Conservation (phyloP, 64 coral and sea anemone genomes). For the Stichodactyla helianthus region DNA sequence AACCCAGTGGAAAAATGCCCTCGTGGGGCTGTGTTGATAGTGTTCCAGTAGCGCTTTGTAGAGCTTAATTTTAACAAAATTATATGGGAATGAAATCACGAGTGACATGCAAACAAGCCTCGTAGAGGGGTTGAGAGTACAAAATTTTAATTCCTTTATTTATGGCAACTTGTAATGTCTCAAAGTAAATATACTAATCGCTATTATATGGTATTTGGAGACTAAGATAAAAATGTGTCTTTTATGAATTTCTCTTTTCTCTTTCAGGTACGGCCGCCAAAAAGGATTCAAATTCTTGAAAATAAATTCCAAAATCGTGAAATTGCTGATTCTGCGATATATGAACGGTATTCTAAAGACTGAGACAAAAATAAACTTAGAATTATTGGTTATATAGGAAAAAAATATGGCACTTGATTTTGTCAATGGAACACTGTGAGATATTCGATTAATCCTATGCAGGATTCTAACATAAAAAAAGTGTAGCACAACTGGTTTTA, state of each 20-base stretch:
- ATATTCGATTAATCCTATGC: neutral
- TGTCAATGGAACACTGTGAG: neutral
- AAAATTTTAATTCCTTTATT: constrained; percentile 59
- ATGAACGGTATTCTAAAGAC: neutral
- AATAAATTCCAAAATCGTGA: neutral
- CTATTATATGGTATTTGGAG: constrained; percentile 8
- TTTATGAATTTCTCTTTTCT: constrained; percentile 1
- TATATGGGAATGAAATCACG: neutral
- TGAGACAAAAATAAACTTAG: neutral
- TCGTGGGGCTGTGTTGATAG: neutral
- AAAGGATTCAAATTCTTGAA: neutral
- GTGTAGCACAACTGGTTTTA: neutral
- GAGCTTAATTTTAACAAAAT: constrained; percentile 9
- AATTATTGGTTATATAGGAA: neutral
- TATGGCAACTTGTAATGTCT: constrained; percentile 39
- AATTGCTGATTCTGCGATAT: neutral
- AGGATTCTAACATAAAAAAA: neutral
- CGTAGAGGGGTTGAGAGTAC: constrained; percentile 17
- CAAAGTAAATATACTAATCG: constrained; percentile 36
- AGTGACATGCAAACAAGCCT: neutral
- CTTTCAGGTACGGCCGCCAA: constrained; percentile 20
- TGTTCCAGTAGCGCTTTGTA: neutral
- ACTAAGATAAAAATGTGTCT: neutral
- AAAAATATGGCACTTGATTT: neutral
- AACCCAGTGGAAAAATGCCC: neutral